Evolutionary conservation across 2,888 invertebrate species (phyloP).

Genomic region (Acronicta psi): DNA sequence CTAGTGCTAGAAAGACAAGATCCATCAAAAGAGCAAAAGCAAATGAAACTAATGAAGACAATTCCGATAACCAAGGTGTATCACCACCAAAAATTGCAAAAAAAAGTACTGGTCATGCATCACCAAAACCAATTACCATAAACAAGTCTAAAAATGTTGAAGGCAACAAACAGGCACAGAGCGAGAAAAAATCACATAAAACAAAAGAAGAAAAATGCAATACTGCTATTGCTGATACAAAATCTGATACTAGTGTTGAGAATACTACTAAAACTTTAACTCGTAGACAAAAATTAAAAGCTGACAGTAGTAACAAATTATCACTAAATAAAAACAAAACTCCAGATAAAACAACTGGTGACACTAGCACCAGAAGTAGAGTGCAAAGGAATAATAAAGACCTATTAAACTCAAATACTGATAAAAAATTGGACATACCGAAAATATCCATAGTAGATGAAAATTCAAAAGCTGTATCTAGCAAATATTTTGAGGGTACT

Average conservation of each 20-base stretch:
- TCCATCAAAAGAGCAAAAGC: constrained; percentile 62
- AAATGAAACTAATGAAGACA: constrained; percentile 42
- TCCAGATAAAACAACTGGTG: constrained; percentile 23
- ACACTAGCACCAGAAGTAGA: constrained; percentile 23
- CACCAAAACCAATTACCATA: constrained; percentile 25
- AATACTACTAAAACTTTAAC: constrained; percentile 13
- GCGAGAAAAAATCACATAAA: constrained; percentile 14
- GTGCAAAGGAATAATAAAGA: constrained; percentile 45
- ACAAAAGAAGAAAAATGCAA: constrained; percentile 8
- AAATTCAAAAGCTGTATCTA: constrained; percentile 63
- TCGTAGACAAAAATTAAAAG: constrained; percentile 24
- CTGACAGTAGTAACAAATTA: constrained; percentile 10
- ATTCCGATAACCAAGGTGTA: constrained; percentile 61
- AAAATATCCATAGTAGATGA: constrained; percentile 68
- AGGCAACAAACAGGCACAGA: constrained; percentile 16
- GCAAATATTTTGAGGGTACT: constrained; percentile 71
- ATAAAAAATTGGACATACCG: constrained; percentile 56
- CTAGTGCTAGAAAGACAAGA: constrained; percentile 59
- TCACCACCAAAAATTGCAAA: constrained; percentile 78
- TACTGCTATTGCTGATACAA: neutral
- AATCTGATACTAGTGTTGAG: constrained; percentile 2
- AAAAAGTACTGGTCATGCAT: constrained; percentile 31
- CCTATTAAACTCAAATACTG: constrained; percentile 2
- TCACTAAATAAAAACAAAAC: constrained; percentile 34
- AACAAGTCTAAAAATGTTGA: constrained; percentile 13